These are phyloP conservation scores for Mystacides longicornis DNA, from an alignment of 2,888 invertebrate species.

Conservation along the genomic window DNA sequence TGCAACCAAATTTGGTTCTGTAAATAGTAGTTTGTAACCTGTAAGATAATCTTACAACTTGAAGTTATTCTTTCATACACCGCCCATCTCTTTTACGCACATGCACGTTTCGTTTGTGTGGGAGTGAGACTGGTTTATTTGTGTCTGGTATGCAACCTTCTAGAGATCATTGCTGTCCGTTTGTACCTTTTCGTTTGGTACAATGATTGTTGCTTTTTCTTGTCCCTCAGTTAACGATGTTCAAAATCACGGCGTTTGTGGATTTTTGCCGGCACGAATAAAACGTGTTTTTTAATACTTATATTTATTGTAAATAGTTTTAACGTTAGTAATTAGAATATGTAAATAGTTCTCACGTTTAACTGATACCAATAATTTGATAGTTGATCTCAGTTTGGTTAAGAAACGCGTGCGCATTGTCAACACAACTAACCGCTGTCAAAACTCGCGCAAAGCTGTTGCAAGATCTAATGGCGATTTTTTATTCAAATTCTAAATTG, in stretches of 20 bases:
- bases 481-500: background rate
- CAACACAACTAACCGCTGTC: slow-evolving; percentile 7
- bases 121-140: slow-evolving; percentile 10
- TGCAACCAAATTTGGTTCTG: too few relatives aligned
- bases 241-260: slow-evolving; percentile 7
- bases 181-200: slow-evolving; percentile 9
- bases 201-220: slow-evolving; percentile 16
- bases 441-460: slow-evolving; percentile 9
- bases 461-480: background rate
- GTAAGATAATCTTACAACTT: slow-evolving; percentile 15
- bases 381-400: background rate
- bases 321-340: too few relatives aligned
- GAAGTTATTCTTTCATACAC: background rate
- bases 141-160: slow-evolving; percentile 19
- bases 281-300: background rate
- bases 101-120: background rate
- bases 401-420: slow-evolving; percentile 4
- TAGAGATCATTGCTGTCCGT: slow-evolving; percentile 5
- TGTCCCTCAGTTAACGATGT: background rate
- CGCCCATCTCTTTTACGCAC: background rate
- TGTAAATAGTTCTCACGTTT: too few relatives aligned
- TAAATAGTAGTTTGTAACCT: slow-evolving; percentile 15
- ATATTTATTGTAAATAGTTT: too few relatives aligned
- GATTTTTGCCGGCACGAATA: background rate
- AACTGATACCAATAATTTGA: too few relatives aligned